Evolutionary conservation across 2,113 vertebrate species (phyloP).

Genomic region (Rutilus rutilus): DNA sequence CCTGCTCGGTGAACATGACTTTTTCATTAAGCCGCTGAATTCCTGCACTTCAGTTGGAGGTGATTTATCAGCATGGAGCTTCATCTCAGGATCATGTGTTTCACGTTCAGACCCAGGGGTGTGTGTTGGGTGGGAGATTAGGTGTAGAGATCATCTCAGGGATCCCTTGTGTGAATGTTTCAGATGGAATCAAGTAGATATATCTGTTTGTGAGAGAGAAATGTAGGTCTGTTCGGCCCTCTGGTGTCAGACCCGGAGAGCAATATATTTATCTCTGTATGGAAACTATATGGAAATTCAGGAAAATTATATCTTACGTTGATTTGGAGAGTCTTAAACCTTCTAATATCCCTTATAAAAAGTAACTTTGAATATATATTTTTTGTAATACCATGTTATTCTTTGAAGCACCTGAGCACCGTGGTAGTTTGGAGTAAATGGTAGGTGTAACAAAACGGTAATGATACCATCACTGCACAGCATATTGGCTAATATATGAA

Average conservation of each 20-base stretch:
- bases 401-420: background rate
- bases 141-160: slow-evolving; percentile 57
- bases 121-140: slow-evolving; percentile 50
- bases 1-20: slow-evolving; percentile 78
- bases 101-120: slow-evolving; percentile 39
- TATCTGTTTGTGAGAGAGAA: slow-evolving; percentile 51
- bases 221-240: slow-evolving; percentile 48
- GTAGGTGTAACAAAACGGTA: background rate
- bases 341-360: background rate
- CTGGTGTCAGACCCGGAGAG: slow-evolving; percentile 22
- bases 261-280: slow-evolving; percentile 18
- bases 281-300: background rate
- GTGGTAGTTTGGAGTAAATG: background rate
- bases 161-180: slow-evolving; percentile 60
- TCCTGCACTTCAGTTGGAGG: slow-evolving; percentile 78
- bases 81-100: slow-evolving; percentile 78
- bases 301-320: slow-evolving; percentile 1
- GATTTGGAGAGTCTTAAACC: background rate
- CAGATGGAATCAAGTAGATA: slow-evolving; percentile 51
- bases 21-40: slow-evolving; percentile 88
- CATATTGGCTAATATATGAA: slow-evolving; percentile 13
- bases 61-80: slow-evolving; percentile 84
- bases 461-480: background rate
- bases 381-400: background rate
- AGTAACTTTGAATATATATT: too few relatives aligned